These are phyloP conservation scores for Asbolus verrucosus DNA, from an alignment of 1,140 invertebrate species.

Conservation along the genomic window DNA sequence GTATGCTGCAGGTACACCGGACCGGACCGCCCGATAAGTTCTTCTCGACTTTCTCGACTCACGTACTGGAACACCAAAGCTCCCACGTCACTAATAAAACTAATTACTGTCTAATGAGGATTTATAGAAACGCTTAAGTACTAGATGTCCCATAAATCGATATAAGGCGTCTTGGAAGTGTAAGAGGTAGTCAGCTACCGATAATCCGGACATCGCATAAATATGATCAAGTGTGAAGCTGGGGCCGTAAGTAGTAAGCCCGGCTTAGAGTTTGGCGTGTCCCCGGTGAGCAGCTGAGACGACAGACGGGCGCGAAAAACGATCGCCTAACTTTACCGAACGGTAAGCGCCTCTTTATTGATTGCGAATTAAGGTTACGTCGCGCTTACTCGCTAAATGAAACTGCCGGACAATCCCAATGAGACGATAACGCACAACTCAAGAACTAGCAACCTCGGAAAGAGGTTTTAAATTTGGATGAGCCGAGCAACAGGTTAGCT, in stretches of 20 bases:
- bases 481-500: slow-evolving; percentile 58
- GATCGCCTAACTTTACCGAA: slow-evolving; percentile 50
- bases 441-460: background rate
- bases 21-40: background rate
- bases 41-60: background rate
- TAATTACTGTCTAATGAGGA: slow-evolving; percentile 60
- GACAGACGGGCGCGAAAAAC: slow-evolving; percentile 58
- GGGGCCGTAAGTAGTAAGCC: slow-evolving; percentile 62
- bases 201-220: slow-evolving; percentile 68
- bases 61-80: slow-evolving; percentile 20
- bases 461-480: slow-evolving; percentile 55
- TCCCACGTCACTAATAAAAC: slow-evolving; percentile 49
- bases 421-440: too few relatives aligned
- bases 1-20: too few relatives aligned
- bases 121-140: slow-evolving; percentile 62
- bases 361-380: slow-evolving; percentile 47
- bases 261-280: slow-evolving; percentile 62
- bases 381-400: too few relatives aligned
- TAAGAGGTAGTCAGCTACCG: slow-evolving; percentile 62
- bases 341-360: slow-evolving; percentile 49
- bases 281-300: slow-evolving; percentile 62
- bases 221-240: slow-evolving; percentile 67
- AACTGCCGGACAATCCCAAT: too few relatives aligned
- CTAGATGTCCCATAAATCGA: slow-evolving; percentile 64
- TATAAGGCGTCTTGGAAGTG: slow-evolving; percentile 62